Base-by-base conservation (phyloP, 2,888 invertebrate genomes). In the Pheosia gnoma region DNA sequence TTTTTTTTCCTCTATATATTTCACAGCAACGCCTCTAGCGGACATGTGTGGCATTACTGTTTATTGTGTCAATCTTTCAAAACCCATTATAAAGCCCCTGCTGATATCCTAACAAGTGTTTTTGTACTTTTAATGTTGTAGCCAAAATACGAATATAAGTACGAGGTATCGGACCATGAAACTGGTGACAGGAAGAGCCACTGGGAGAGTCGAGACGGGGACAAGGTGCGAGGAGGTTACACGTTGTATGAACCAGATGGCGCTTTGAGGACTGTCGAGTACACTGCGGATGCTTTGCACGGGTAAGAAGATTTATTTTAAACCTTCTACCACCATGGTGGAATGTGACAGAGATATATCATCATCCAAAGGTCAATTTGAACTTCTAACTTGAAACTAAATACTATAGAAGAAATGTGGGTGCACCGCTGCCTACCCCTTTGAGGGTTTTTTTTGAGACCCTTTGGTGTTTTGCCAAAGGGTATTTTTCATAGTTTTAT, bases 161-260 rank as follows among this genome's bases (percentile, higher is more conserved):
- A 94, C 65, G 94, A 94, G 71, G 94, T 94, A 10, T 87, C 91
- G 11, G 94, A 94, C 69, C 90, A 89, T 55, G 90, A 93, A 72
- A 94, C 94, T 9, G 94, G 94, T 3, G 94, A 94, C 69, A 83
- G 90, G 68, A 94, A 94, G 78, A 88, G 87, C 66, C 94, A 94
- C 78, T 92, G 89, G 89, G 94, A 94, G 83, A 87, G 85, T 60
- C 81, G 94, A 38, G 93, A 94, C 39, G 94, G 94, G 0, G 94
- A 94, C 72, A 83, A 86, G 45, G 94, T 94, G 10, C 87, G 94
- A 6, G 94, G 94, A 0, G 86, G 81, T 13, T 94, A 94, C 79
- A 87, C 89, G 0, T 74, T 94, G 62, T 89, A 91, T 58, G 94
- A 94, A 68, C 91, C 94, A 2, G 94, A 94, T 68, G 94, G 94